Percentiles rank a stretch among this genome's conserved stretches.
These are phyloP conservation scores for Planococcus citri DNA, from an alignment of 1,140 invertebrate species.

Conservation along the genomic window DNA sequence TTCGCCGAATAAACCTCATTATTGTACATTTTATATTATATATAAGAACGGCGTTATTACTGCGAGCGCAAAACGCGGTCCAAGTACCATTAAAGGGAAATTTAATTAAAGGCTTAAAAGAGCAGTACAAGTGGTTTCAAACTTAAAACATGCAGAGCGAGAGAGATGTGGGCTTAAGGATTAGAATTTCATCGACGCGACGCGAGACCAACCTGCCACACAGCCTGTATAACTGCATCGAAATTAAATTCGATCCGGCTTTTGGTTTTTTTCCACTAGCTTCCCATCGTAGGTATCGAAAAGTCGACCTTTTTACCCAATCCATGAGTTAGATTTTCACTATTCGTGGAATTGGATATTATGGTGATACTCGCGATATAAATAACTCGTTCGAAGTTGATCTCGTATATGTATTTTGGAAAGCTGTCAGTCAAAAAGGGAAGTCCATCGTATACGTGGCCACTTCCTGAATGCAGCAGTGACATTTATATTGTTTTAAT, in stretches of 20 bases:
- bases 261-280: not conserved
- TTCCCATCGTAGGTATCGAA: too few relatives aligned
- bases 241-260: not conserved
- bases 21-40: not conserved
- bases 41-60: not conserved
- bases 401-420: not conserved
- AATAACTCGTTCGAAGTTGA: not conserved
- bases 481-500: not conserved
- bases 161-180: not conserved
- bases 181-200: not conserved
- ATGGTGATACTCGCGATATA: not conserved
- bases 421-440: not conserved
- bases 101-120: slow-evolving; percentile 4
- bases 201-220: not conserved
- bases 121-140: not conserved
- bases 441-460: not conserved
- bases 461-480: not conserved
- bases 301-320: too few relatives aligned
- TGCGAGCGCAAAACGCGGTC: not conserved
- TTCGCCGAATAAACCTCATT: not conserved
- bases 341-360: too few relatives aligned
- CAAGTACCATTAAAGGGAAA: not conserved
- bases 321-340: too few relatives aligned
- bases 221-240: not conserved
- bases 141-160: too few relatives aligned